Conservation (phyloP, 2,888 invertebrate genomes). For the Cosmia pyralina region DNA sequence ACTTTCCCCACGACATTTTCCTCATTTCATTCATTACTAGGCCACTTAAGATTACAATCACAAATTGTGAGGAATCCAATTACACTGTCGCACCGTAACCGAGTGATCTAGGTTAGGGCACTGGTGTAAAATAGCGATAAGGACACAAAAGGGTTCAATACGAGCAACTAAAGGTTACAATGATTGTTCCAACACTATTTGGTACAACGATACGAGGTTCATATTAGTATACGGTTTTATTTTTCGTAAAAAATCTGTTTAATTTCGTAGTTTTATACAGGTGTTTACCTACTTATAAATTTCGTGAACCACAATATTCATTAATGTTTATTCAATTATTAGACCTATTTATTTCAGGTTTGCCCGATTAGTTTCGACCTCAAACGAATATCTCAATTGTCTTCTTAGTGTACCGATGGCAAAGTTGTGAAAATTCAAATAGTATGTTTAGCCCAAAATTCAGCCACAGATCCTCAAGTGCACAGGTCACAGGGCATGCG, state of each 20-base stretch:
- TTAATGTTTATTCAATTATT: background rate
- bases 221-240: background rate
- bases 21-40: too few species aligned
- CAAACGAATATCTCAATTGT: background rate
- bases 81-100: slow-evolving; percentile 21
- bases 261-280: background rate
- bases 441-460: too few species aligned
- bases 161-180: slow-evolving; percentile 27
- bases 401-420: too few species aligned
- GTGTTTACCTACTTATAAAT: background rate
- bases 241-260: background rate
- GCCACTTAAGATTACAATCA: slow-evolving; percentile 20
- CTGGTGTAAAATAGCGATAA: slow-evolving; percentile 45
- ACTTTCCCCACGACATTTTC: too few species aligned
- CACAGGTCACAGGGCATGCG: too few species aligned
- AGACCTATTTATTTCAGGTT: background rate
- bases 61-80: slow-evolving; percentile 38
- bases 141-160: slow-evolving; percentile 30
- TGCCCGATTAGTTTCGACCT: background rate
- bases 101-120: slow-evolving; percentile 30
- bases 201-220: slow-evolving; percentile 23
- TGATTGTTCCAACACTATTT: slow-evolving; percentile 23
- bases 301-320: background rate
- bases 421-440: too few species aligned
- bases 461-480: too few species aligned